A percentile compares a stretch with the other conserved stretches of the same genome.
Evolutionary conservation across 2,888 invertebrate genomes (phyloP).

Genomic region (Chorisops tibialis): DNA sequence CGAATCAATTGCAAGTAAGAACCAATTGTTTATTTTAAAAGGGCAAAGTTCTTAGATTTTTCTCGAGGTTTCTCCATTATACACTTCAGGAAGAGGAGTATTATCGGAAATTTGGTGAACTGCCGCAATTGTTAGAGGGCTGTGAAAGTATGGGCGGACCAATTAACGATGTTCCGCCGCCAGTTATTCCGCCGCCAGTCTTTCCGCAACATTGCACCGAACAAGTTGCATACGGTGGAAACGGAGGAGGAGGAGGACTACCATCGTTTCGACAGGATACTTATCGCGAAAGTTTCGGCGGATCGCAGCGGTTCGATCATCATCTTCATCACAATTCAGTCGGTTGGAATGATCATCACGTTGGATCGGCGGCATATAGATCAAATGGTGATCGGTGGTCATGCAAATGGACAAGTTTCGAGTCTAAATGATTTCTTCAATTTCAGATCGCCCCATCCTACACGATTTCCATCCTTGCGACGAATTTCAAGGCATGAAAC

Average conservation of each 20-base stretch:
- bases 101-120: constrained; percentile 67
- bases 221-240: no score
- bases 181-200: not conserved
- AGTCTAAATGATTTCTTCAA: no score
- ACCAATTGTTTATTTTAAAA: constrained; percentile 1
- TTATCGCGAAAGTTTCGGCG: no score
- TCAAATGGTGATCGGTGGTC: not conserved
- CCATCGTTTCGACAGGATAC: no score
- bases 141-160: not conserved
- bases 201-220: not conserved
- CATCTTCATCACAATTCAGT: not conserved
- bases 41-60: not conserved
- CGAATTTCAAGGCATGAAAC: constrained; percentile 34
- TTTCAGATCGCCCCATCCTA: no score
- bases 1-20: constrained; percentile 63
- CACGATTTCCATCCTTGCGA: constrained; percentile 24
- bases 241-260: no score
- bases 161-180: not conserved
- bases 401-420: no score
- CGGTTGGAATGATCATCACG: constrained; percentile 30
- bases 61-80: constrained; percentile 69
- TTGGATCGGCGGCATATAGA: constrained; percentile 27
- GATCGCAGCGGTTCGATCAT: not conserved
- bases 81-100: constrained; percentile 72
- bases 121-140: constrained; percentile 53